phyloP scores from a whole-genome alignment of 1,140 invertebrate genomes.

The Drosophila paulistorum region DNA sequence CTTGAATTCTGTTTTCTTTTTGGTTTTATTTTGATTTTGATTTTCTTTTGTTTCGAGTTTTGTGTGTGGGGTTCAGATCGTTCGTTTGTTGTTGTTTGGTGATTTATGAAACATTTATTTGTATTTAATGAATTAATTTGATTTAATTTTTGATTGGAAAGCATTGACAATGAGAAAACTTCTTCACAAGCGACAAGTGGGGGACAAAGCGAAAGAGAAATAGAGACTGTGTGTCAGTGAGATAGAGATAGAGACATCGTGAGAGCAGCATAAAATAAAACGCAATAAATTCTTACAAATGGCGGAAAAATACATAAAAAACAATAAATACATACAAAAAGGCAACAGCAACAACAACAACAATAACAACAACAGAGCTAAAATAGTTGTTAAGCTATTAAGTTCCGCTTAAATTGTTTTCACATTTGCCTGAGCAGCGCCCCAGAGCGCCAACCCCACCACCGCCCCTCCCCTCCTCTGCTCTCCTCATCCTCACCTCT shows the following conservation, averaged over 20 bases:
- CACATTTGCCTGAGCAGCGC: slow-evolving; percentile 57
- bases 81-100: slow-evolving; percentile 26
- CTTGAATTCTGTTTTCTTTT: neutral
- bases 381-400: slow-evolving; percentile 78
- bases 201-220: neutral
- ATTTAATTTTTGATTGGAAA: slow-evolving; percentile 59
- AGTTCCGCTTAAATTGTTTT: slow-evolving; percentile 79
- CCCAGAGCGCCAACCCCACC: slow-evolving; percentile 27
- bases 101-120: slow-evolving; percentile 78
- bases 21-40: slow-evolving; percentile 20
- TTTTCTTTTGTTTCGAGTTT: slow-evolving; percentile 26
- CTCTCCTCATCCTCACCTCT: neutral
- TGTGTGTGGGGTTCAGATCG: slow-evolving; percentile 49
- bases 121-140: slow-evolving; percentile 77
- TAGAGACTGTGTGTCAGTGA: neutral
- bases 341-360: slow-evolving; percentile 23
- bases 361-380: slow-evolving; percentile 39
- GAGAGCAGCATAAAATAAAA: slow-evolving; percentile 66
- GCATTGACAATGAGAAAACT: slow-evolving; percentile 41
- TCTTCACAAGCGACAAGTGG: slow-evolving; percentile 26
- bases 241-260: neutral
- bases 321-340: slow-evolving; percentile 33
- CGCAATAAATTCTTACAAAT: slow-evolving; percentile 71
- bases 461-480: neutral
- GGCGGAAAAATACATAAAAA: slow-evolving; percentile 56